Conservation (phyloP, 2,113 vertebrate genomes). For the Microcebus tavaratra region DNA sequence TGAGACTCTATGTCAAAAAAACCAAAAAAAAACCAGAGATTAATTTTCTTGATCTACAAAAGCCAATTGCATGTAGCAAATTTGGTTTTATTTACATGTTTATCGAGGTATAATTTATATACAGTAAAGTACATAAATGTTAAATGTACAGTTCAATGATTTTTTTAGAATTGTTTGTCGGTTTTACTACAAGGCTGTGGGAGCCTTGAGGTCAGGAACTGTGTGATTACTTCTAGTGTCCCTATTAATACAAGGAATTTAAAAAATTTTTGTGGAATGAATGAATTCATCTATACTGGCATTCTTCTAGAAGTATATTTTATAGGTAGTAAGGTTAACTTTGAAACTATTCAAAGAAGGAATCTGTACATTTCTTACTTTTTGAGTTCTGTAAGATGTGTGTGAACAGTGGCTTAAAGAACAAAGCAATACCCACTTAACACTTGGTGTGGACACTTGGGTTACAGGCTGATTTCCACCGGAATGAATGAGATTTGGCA, state of each 20-base stretch:
- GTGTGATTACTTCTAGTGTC: background rate
- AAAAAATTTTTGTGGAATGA: background rate
- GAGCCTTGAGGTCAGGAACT: background rate
- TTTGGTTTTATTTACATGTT: constrained; percentile 28
- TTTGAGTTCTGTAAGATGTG: constrained; percentile 4
- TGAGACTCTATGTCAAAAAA: no score
- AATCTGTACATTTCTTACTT: background rate
- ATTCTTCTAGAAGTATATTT: background rate
- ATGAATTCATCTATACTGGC: background rate
- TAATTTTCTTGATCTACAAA: background rate
- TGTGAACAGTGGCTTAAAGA: constrained; percentile 30
- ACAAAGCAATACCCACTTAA: background rate
- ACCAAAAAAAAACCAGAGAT: background rate
- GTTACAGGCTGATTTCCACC: background rate
- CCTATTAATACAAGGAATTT: background rate
- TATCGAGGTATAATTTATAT: background rate
- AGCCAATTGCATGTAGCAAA: background rate
- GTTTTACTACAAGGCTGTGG: background rate
- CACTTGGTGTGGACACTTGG: background rate
- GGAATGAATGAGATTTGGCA: constrained; percentile 15
- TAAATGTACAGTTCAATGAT: background rate
- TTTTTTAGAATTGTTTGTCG: background rate
- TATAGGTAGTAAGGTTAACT: background rate
- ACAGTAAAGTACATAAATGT: background rate
- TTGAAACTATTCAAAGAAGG: constrained; percentile 3